Percentiles rank a stretch among this genome's conserved stretches.
phyloP scores from a whole-genome alignment of 2,113 vertebrate genomes.

The Cyprinodon brontotheroides region DNA sequence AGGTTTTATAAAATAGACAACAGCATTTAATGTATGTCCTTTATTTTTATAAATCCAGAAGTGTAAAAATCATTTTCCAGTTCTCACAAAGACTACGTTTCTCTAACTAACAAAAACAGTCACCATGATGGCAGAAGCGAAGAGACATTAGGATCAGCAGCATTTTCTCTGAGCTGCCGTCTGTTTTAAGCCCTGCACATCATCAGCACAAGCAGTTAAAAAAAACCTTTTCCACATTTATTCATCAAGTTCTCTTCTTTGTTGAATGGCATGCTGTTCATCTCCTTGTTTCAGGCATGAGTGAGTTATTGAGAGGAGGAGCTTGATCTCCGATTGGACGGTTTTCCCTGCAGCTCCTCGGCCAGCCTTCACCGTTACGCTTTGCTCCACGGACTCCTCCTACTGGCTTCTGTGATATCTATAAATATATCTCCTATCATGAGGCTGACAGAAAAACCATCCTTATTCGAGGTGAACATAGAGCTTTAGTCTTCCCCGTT shows the following conservation, averaged over 20 bases:
- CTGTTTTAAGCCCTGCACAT: background rate
- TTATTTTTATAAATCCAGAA: background rate
- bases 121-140: background rate
- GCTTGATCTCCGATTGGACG: slow-evolving; percentile 24
- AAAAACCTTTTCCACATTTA: background rate
- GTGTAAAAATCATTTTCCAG: background rate
- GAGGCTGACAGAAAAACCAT: background rate
- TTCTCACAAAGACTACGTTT: background rate
- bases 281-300: slow-evolving; percentile 58
- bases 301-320: slow-evolving; percentile 45
- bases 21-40: background rate
- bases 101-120: background rate
- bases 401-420: background rate
- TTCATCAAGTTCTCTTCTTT: background rate
- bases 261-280: slow-evolving; percentile 1
- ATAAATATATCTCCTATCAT: background rate
- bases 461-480: background rate
- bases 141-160: background rate
- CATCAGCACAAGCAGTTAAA: background rate
- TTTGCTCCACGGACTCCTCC: background rate
- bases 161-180: background rate
- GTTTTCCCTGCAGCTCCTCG: slow-evolving; percentile 17
- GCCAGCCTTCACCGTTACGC: slow-evolving; percentile 5
- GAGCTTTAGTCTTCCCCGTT: slow-evolving; percentile 44
- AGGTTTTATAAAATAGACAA: too few relatives aligned